Percentiles rank a stretch among this genome's conserved stretches.
Evolutionary conservation across 2,888 invertebrate genomes (phyloP).

Genomic region (Hemistola chrysoprasaria): DNA sequence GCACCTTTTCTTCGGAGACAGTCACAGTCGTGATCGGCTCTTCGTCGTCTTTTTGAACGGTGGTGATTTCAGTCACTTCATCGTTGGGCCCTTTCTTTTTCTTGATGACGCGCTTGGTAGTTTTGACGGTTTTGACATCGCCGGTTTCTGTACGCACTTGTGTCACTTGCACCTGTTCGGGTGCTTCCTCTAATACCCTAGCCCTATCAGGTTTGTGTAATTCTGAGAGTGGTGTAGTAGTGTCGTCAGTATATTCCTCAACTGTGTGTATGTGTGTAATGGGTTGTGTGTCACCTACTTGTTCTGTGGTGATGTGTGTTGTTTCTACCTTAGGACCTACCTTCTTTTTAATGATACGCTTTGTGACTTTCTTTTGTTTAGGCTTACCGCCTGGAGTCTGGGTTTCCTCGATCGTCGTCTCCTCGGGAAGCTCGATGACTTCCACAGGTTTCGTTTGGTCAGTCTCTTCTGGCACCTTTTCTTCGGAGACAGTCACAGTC

Average conservation of each 20-base stretch:
- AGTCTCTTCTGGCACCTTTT: too few relatives aligned
- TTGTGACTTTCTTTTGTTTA: constrained; percentile 29
- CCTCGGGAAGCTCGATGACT: too few relatives aligned
- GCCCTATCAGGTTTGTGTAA: constrained; percentile 26
- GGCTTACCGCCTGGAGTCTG: too few relatives aligned
- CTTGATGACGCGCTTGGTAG: constrained; percentile 65
- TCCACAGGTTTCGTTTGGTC: too few relatives aligned
- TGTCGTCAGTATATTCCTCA: constrained; percentile 45
- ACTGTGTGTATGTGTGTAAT: constrained; percentile 55
- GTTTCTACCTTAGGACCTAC: constrained; percentile 46
- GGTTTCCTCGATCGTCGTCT: too few relatives aligned
- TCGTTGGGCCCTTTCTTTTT: constrained; percentile 60
- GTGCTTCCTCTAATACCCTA: constrained; percentile 31
- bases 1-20: constrained; percentile 39
- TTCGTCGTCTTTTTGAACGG: constrained; percentile 58
- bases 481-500: too few relatives aligned
- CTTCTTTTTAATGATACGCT: constrained; percentile 57
- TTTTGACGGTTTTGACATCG: constrained; percentile 52
- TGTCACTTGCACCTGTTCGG: constrained; percentile 27
- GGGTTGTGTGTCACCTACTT: constrained; percentile 67
- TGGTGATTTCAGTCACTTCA: constrained; percentile 66
- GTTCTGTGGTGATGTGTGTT: constrained; percentile 38
- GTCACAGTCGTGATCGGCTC: constrained; percentile 46
- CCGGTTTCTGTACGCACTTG: constrained; percentile 30
- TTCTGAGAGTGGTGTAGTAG: constrained; percentile 22